Evolutionary conservation across 2,113 vertebrate genomes (phyloP).

Genomic region (Neotoma lepida): DNA sequence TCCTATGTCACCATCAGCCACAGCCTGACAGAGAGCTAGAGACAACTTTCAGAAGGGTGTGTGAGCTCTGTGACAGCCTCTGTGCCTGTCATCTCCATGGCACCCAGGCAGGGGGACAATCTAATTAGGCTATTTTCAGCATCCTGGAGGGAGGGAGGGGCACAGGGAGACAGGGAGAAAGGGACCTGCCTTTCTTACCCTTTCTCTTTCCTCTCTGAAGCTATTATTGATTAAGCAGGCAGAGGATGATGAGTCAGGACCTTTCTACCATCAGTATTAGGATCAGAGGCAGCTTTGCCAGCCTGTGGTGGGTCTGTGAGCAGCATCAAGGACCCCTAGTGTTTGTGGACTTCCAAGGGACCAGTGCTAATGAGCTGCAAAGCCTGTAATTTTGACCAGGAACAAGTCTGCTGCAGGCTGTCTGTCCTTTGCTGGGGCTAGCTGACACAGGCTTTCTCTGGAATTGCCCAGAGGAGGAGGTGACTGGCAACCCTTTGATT

Average conservation of each 20-base stretch:
- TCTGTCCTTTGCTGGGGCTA: background rate
- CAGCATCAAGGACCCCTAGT: background rate
- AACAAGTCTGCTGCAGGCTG: background rate
- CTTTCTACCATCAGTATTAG: background rate
- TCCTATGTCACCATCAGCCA: background rate
- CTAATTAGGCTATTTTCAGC: slow-evolving; percentile 82
- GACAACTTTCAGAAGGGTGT: slow-evolving; percentile 59
- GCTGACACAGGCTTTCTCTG: background rate
- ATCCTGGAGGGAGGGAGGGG: slow-evolving; percentile 64
- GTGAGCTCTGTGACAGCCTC: slow-evolving; percentile 65
- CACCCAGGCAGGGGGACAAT: slow-evolving; percentile 77
- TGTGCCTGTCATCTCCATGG: slow-evolving; percentile 73
- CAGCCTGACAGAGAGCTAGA: slow-evolving; percentile 2
- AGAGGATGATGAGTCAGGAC: slow-evolving; percentile 12
- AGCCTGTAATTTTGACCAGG: slow-evolving; percentile 50
- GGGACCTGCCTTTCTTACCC: slow-evolving; percentile 8
- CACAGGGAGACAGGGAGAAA: slow-evolving; percentile 25
- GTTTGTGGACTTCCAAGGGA: slow-evolving; percentile 38
- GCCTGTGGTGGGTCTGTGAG: background rate
- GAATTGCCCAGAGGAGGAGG: background rate
- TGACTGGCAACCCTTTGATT: slow-evolving; percentile 23
- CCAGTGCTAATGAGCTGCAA: slow-evolving; percentile 57
- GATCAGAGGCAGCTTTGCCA: slow-evolving; percentile 58
- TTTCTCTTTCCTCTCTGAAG: slow-evolving; percentile 28
- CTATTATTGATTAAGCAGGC: slow-evolving; percentile 69